Conservation (phyloP, 2,888 invertebrate genomes). For the Leucophenga maculata region DNA sequence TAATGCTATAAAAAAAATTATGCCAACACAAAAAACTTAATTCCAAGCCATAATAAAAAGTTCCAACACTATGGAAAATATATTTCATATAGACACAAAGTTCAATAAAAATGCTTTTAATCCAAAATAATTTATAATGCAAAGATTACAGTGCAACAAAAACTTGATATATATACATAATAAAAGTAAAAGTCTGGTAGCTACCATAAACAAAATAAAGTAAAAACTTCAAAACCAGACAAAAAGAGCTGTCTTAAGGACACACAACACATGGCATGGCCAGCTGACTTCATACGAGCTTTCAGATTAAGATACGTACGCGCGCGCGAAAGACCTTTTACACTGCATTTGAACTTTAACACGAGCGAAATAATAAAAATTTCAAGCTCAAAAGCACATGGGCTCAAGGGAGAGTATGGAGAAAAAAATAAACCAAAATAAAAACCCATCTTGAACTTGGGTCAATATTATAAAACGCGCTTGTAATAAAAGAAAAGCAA, state of each 20-base stretch:
- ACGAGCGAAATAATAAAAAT: constrained; percentile 50
- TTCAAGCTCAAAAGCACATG: constrained; percentile 53
- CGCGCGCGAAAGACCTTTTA: not conserved
- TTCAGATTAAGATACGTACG: constrained; percentile 59
- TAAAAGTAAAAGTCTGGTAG: constrained; percentile 48
- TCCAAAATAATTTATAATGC: constrained; percentile 25
- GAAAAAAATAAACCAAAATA: constrained; percentile 28
- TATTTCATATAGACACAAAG: constrained; percentile 4
- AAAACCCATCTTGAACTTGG: constrained; percentile 34
- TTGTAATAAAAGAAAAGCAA: not conserved
- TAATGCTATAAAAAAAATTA: too few relatives aligned
- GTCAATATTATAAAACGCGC: constrained; percentile 61
- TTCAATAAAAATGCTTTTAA: constrained; percentile 10
- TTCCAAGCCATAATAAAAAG: too few relatives aligned
- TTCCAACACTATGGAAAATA: too few relatives aligned
- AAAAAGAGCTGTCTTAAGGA: constrained; percentile 22
- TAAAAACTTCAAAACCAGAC: not conserved
- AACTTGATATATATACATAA: constrained; percentile 40
- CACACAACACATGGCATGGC: not conserved
- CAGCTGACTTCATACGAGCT: not conserved
- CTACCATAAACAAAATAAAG: constrained; percentile 17
- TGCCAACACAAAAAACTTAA: too few relatives aligned
- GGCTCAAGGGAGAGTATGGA: not conserved
- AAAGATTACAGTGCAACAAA: constrained; percentile 35
- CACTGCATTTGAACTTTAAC: constrained; percentile 60